Base-by-base conservation (phyloP, 2,113 vertebrate genomes). In the Strix aluco region DNA sequence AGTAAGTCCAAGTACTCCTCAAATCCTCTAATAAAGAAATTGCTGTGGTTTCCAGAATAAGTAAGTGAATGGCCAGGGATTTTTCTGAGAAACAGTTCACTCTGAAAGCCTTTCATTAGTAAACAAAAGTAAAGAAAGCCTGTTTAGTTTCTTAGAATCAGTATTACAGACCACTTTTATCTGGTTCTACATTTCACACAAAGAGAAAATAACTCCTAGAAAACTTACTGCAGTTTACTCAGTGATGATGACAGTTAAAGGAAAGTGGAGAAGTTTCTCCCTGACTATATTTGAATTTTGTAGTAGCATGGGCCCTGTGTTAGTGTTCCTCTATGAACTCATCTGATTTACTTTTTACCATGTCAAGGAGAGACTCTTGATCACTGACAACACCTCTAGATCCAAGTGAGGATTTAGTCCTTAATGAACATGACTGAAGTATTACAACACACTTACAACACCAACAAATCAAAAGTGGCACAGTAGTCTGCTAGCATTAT, bases 331-430 rank as follows among this genome's bases (percentile, higher is more conserved):
- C n/a, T 82, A 36, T 92, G 87, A 94, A 94, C 42, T 95, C 78
- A 87, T 75, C 54, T 96, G 70, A 87, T 97, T 95, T 91, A 87
- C 61, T 95, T 91, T 85, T 72, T 85, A 51, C 46, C 4, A 9
- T 89, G 87, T 85, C 89, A 92, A 47, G 46, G 52, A 42, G 58
- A 91, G 57, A 70, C 86, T 94, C 40, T 34, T 85, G 81, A 67
- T 46, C 86, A 75, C 58, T 92, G 83, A 65, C 81, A 94, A n/a
- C 77, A 87, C 81, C 46, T 92, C 54, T 88, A 80, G 38, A 79
- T 90, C 38, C n/a, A 93, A 87, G 66, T 29, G 62, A 92, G 86
- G 49, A 71, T 94, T 89, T 94, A 91, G 38, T 81, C 67, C 61
- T 95, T 90, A 54, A 54, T 66, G 54, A 92, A 87, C 18, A 2